Base-by-base conservation (phyloP, 2,113 vertebrate genomes). In the Gymnogyps californianus region DNA sequence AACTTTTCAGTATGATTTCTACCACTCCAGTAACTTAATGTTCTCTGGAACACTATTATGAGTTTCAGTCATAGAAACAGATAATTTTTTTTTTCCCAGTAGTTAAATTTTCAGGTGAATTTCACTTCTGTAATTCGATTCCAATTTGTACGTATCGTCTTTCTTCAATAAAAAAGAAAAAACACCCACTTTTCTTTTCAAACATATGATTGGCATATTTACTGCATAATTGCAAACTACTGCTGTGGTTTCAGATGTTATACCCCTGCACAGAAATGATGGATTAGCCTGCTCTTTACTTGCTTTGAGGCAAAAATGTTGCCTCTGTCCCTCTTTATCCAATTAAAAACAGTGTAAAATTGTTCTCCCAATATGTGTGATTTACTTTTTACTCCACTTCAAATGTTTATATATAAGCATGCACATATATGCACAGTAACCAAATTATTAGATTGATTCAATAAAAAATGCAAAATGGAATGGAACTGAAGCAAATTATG, bases 211-310 rank as follows among this genome's bases (percentile, higher is more conserved):
- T 96, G 93, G 95, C 93, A 91, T 96, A 83, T 96, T 96, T 96
- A 96, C 92, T 91, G 78, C 93, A 74, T 94, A 96, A 97, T 90
- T 96, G 93, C 78, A 95, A 93, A 91, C 84, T 88, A 52, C 78
- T 91, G 0, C 31, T 85, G 38, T 85, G 78, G 66, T 95, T 96
- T 97, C 95, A 96, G 90, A 89, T 96, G 87, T 91, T 93, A 79
- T 46, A 87, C 11, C 34, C 65, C 78, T 54, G 82, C 74, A 91
- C 9, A 91, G 82, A 93, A 94, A 96, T 90, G 78, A 97, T 80
- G 52, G 36, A 96, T 97, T 89, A 79, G 82, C 40, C 62, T 54
- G 49, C 46, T 93, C 34, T 76, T 95, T 69, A 79, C 36, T 85
- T 72, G 70, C 87, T 95, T 65, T 91, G 91, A 96, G 89, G 87